Evolutionary conservation across 2,888 invertebrate species (phyloP), one percentile per base, ranked within the genome.

Genomic region (Phytoseiulus persimilis): DNA sequence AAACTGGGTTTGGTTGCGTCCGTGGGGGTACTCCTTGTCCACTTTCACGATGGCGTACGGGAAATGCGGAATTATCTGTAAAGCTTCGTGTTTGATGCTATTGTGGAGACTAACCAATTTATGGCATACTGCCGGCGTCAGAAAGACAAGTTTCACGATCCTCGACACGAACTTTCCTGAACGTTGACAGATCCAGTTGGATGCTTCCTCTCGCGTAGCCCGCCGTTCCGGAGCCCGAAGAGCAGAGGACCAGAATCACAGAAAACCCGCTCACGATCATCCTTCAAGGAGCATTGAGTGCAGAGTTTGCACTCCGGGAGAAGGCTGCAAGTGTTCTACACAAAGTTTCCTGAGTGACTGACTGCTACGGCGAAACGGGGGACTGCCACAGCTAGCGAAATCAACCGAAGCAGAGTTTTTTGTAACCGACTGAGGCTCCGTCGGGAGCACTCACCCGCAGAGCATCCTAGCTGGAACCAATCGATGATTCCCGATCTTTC

Each of bases 1-100:
- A n/a, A 87, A 87, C 87, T 87, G 87, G 0, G 87, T 87, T 23
- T 87, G 87, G 18, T 87, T 87, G 32, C 32, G 39, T 3, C 87
- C 87, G 33, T 87, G 87, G 32, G 87, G 87, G 33, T 87, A 87
- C 5, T 87, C 87, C 45, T 87, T 87, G 45, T 87, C 87, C 87
- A 87, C 32, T 45, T 87, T 87, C 14, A 87, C 87, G 31, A 87
- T 39, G 5, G 33, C 87, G 33, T 23, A 33, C 45, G 87, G 32
- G 33, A 87, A 87, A 6, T 45, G 87, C 11, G 87, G 87, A 87
- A 87, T 87, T 32, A 87, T 87, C 87, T 87, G 65, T 2, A 65
- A 65, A 18, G 28, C 18, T 65, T 65, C 28, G 65, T 23, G 18
- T 14, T 1, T 65, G 65, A 65, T 65, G 1, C 65, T 23, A 3